A percentile compares a stretch with the other conserved stretches of the same genome.
phyloP scores from a whole-genome alignment of 2,888 invertebrate genomes.

The Chrysotoxum bicinctum region DNA sequence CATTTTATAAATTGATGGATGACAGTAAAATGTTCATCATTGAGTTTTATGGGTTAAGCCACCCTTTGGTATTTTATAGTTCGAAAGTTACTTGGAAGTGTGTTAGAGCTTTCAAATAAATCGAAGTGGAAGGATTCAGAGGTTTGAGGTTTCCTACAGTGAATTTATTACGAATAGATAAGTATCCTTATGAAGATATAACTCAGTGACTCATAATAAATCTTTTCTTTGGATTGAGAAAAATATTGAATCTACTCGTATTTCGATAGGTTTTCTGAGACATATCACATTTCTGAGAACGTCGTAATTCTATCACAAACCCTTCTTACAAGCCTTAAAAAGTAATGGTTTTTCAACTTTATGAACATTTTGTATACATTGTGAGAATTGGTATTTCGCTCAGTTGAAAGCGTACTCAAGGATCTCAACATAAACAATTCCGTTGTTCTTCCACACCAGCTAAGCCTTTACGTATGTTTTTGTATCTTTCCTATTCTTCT shows the following conservation, averaged over 20 bases:
- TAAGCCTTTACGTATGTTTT: too few species aligned
- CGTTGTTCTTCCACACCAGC: too few species aligned
- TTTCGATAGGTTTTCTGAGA: neutral
- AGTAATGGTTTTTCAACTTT: too few species aligned
- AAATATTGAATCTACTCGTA: neutral
- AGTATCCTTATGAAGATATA: neutral
- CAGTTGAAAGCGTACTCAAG: too few species aligned
- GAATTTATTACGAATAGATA: neutral
- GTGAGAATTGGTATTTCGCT: too few species aligned
- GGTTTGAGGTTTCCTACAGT: neutral
- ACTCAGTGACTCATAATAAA: neutral
- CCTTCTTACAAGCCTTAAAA: neutral
- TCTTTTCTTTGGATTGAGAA: neutral
- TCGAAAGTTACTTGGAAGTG: neutral
- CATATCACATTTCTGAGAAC: neutral
- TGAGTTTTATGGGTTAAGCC: constrained; percentile 9
- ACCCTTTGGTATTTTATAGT: constrained; percentile 2
- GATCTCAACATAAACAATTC: too few species aligned
- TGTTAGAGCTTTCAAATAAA: neutral
- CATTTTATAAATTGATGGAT: constrained; percentile 28
- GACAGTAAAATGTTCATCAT: constrained; percentile 39
- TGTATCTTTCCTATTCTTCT: too few species aligned
- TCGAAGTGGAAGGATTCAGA: neutral
- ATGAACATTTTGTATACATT: too few species aligned
- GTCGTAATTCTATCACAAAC: neutral